Evolutionary conservation across 1,140 invertebrate genomes (phyloP).

Genomic region (Drosophila persimilis): DNA sequence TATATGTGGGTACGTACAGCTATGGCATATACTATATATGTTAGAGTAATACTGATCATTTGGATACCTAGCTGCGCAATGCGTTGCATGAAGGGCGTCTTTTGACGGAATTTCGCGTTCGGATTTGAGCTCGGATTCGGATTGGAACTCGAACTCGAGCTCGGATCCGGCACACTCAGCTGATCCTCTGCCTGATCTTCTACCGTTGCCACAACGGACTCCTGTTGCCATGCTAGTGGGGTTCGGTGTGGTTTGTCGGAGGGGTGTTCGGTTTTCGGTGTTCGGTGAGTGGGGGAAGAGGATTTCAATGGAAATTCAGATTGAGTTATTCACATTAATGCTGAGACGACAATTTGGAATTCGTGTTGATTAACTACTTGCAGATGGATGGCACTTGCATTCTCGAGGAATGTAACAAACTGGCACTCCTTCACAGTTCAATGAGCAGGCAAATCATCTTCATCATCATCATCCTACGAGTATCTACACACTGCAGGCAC

Average conservation of each 20-base stretch:
- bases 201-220: slow-evolving; percentile 55
- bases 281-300: slow-evolving; percentile 40
- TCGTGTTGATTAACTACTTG: slow-evolving; percentile 26
- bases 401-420: slow-evolving; percentile 30
- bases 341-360: slow-evolving; percentile 36
- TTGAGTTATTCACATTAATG: slow-evolving; percentile 52
- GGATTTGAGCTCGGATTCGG: slow-evolving; percentile 40
- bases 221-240: slow-evolving; percentile 68
- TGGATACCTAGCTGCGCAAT: slow-evolving; percentile 78
- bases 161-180: slow-evolving; percentile 54
- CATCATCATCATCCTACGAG: slow-evolving; percentile 4
- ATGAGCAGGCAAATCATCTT: slow-evolving; percentile 31
- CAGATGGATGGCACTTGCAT: slow-evolving; percentile 8
- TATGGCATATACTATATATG: slow-evolving; percentile 32
- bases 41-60: slow-evolving; percentile 28
- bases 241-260: not conserved
- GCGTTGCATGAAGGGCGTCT: slow-evolving; percentile 81
- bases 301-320: slow-evolving; percentile 27
- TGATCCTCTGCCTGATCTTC: slow-evolving; percentile 59
- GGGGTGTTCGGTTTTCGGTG: slow-evolving; percentile 9
- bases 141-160: slow-evolving; percentile 43
- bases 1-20: slow-evolving; percentile 13
- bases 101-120: slow-evolving; percentile 79
- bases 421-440: slow-evolving; percentile 43
- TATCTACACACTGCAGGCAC: not conserved